Evolutionary conservation across 2,797 vertebrate species (phyloP).

Genomic region (Monodelphis domestica): DNA sequence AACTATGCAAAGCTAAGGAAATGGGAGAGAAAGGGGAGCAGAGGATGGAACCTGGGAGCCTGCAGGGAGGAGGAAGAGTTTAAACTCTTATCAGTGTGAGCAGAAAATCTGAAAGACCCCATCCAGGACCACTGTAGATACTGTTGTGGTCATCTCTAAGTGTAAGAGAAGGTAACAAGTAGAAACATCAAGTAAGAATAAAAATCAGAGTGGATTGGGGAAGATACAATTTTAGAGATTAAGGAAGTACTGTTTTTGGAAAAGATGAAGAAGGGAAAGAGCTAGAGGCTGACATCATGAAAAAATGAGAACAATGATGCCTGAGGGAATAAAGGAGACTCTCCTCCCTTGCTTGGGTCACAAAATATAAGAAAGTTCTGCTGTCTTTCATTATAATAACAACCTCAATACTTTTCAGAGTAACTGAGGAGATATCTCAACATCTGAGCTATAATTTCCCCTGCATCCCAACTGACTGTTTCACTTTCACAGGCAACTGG

Average conservation of each 20-base stretch:
- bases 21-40: background rate
- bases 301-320: background rate
- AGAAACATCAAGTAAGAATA: constrained; percentile 9
- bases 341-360: background rate
- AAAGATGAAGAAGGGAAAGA: background rate
- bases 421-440: background rate
- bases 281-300: background rate
- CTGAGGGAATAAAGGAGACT: constrained; percentile 23
- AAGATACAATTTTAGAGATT: background rate
- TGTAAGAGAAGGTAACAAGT: background rate
- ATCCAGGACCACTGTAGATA: background rate
- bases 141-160: background rate
- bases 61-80: background rate
- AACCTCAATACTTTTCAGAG: background rate
- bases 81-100: background rate
- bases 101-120: background rate
- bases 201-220: background rate
- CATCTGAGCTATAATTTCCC: background rate
- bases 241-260: background rate
- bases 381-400: background rate
- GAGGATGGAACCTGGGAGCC: background rate
- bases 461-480: background rate
- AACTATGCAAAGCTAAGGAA: background rate
- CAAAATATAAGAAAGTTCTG: constrained; percentile 30
- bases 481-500: background rate